phyloP scores from a whole-genome alignment of 2,888 invertebrate genomes.

The Calliscelio sp. region DNA sequence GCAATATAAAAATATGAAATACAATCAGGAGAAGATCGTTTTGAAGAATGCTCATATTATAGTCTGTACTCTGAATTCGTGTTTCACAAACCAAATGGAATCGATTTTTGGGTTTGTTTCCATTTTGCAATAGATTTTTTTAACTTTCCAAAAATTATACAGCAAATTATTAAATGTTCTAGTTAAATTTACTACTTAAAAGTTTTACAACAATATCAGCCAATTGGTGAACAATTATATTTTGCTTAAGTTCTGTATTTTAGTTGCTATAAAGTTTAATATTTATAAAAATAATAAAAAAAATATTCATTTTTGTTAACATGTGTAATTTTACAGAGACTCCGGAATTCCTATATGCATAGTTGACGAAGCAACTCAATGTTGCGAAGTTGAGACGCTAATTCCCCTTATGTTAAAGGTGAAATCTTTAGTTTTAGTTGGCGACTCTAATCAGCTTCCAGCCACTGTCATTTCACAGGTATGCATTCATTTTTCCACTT shows the following conservation, averaged over 20 bases:
- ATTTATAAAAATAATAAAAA: no score
- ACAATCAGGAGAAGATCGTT: constrained; percentile 78
- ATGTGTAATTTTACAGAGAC: neutral
- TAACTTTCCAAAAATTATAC: no score
- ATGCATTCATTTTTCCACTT: constrained; percentile 91
- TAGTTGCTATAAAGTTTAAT: no score
- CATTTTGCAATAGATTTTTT: no score
- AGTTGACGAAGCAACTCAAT: constrained; percentile 95
- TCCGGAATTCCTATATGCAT: constrained; percentile 77
- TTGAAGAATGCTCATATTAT: constrained; percentile 89
- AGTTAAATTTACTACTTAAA: no score
- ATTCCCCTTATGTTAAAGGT: constrained; percentile 90
- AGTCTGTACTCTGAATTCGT: constrained; percentile 90
- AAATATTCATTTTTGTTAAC: no score
- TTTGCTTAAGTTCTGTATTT: no score
- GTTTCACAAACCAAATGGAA: constrained; percentile 84
- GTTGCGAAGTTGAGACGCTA: constrained; percentile 93
- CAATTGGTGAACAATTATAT: no score
- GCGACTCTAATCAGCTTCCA: constrained; percentile 94
- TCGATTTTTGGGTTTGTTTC: constrained; percentile 78
- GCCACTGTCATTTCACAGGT: constrained; percentile 89
- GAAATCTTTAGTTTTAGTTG: constrained; percentile 92
- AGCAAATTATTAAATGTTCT: no score
- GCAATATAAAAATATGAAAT: constrained; percentile 76
- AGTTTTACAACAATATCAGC: no score